Evolutionary conservation across 2,888 invertebrate genomes (phyloP).

Genomic region (Dasysyrphus albostriatus): DNA sequence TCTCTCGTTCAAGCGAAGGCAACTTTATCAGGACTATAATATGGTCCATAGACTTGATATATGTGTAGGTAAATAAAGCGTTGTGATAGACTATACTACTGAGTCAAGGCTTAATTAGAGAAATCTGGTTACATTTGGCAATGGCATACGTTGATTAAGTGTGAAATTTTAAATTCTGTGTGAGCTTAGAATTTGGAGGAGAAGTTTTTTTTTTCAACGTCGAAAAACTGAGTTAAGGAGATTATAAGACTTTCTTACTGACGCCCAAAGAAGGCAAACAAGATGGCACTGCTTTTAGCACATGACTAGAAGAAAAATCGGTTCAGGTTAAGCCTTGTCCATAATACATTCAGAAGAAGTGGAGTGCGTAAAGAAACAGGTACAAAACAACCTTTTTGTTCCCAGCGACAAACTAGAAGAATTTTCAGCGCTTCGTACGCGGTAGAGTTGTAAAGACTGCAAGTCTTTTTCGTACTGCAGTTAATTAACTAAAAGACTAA

Average conservation of each 20-base stretch:
- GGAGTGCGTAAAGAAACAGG: too few species aligned
- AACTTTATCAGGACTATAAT: background rate
- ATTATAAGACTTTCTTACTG: background rate
- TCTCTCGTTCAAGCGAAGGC: background rate
- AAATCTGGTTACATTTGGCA: slow-evolving; percentile 8
- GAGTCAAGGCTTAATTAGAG: background rate
- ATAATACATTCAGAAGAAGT: too few species aligned
- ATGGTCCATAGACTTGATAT: background rate
- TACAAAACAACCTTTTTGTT: too few species aligned
- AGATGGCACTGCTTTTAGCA: too few species aligned
- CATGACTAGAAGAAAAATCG: too few species aligned
- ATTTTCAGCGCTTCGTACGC: too few species aligned
- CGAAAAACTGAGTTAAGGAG: background rate
- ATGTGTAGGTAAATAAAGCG: background rate
- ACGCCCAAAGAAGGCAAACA: too few species aligned
- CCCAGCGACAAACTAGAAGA: too few species aligned
- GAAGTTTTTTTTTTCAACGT: background rate
- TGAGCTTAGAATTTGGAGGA: background rate
- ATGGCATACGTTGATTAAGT: slow-evolving; percentile 23
- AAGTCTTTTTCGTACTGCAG: too few species aligned
- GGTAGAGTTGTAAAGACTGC: too few species aligned
- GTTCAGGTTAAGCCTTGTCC: too few species aligned
- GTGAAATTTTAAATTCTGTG: slow-evolving; percentile 12
- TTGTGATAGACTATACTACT: background rate
- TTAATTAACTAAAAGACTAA: too few species aligned